Percentiles rank a stretch among this genome's conserved stretches.
Conservation (phyloP, 1,140 invertebrate genomes). For the Drosophila ficusphila region DNA sequence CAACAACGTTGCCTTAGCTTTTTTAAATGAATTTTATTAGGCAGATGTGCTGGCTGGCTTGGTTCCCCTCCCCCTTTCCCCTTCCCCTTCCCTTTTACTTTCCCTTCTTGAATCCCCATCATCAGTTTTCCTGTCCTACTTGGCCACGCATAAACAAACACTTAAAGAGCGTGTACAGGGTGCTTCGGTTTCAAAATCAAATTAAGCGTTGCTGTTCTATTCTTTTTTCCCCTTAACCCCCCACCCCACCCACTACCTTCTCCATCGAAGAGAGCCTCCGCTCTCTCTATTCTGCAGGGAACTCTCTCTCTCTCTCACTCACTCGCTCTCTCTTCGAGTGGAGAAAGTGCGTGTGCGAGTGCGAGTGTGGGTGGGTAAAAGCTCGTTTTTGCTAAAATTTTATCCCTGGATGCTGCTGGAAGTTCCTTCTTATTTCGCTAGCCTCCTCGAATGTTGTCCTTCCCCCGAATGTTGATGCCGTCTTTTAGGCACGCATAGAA, state of each 20-base stretch:
- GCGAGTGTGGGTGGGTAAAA: constrained; percentile 37
- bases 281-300: no score
- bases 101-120: neutral
- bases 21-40: constrained; percentile 82
- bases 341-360: constrained; percentile 26
- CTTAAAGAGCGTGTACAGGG: constrained; percentile 71
- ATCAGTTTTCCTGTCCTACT: constrained; percentile 17
- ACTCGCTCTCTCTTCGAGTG: constrained; percentile 7
- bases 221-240: neutral
- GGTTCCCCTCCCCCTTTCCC: constrained; percentile 7
- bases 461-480: constrained; percentile 51
- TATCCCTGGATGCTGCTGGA: constrained; percentile 79
- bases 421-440: constrained; percentile 23
- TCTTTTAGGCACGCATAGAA: constrained; percentile 75
- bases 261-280: constrained; percentile 39
- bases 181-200: constrained; percentile 53
- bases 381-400: constrained; percentile 64
- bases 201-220: constrained; percentile 61
- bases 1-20: constrained; percentile 29
- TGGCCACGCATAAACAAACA: constrained; percentile 78
- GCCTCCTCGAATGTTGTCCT: constrained; percentile 12
- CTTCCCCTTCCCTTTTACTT: no score
- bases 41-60: constrained; percentile 38
- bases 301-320: constrained; percentile 11
- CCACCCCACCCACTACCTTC: neutral